Evolutionary conservation across 1,140 invertebrate genomes (phyloP), one percentile per base, ranked within the genome.

Genomic region (Anastrepha ludens): DNA sequence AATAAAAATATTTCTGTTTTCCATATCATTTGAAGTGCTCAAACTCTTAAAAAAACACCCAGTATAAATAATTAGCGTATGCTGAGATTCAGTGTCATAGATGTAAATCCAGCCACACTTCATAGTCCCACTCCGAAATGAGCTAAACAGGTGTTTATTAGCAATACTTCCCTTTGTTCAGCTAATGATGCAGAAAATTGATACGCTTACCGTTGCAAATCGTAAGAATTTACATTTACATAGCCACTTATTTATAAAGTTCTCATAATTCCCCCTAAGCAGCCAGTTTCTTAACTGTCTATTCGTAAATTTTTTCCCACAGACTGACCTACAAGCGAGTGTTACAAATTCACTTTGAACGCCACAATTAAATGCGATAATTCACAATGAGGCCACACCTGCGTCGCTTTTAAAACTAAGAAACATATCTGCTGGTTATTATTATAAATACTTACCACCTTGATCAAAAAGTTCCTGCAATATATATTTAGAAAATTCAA

Each of bases 381-480:
- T 55, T 81, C 74, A 81, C 74, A 81, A 81, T 81, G 47, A 58
- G 74, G 74, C 74, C 74, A 81, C 74, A 81, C 74, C 74, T 81
- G 74, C 55, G 17, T 55, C 47, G 20, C 74, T 55, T 81, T 81
- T 50, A 29, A 11, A 58, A 81, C 17, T 81, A n/a, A 50, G 8
- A 15, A 55, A 62, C 60, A 62, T 62, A 62, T 62, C 4, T 62
- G 8, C 50, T 8, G 11, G 11, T 55, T 55, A 8, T 55, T 55
- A 55, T 55, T 55, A 55, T 2, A 29, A 29, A 1, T 29, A 29
- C 29, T 29, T 29, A 29, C 29, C 29, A 29, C 29, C 29, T 29
- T 29, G 29, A 29, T 29, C 29, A 29, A 29, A 29, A 29, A 29
- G 29, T 29, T 29, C 29, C 29, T 1, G 29, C 29, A 29, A 29